Conservation (phyloP, 2,797 vertebrate genomes). For the Trichosurus vulpecula region DNA sequence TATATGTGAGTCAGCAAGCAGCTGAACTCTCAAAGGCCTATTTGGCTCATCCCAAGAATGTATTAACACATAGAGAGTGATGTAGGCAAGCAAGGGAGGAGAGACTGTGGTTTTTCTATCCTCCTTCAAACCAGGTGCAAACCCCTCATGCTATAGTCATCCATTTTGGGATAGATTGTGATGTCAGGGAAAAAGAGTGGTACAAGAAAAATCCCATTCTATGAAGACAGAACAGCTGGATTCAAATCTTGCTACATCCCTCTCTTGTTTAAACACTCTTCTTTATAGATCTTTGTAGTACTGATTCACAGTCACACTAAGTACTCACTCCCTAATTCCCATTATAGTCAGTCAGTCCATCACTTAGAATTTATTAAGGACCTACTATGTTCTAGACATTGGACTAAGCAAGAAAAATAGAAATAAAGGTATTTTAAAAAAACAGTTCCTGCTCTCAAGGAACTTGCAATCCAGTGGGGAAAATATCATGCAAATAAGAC, state of each 20-base stretch:
- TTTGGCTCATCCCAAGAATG: background rate
- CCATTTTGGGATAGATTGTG: background rate
- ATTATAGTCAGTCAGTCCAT: background rate
- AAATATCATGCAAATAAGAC: background rate
- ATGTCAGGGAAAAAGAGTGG: background rate
- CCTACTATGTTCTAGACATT: background rate
- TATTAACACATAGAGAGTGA: background rate
- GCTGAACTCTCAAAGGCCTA: background rate
- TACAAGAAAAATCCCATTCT: background rate
- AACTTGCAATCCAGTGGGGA: background rate
- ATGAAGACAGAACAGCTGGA: background rate
- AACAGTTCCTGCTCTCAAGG: background rate
- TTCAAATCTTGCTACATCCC: background rate
- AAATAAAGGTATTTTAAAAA: background rate
- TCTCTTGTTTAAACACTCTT: background rate
- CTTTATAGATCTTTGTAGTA: background rate
- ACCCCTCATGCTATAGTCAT: background rate
- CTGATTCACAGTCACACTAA: background rate
- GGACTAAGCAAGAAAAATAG: background rate
- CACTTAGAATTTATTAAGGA: background rate
- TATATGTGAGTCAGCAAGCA: background rate
- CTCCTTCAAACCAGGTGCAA: background rate
- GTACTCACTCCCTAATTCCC: background rate
- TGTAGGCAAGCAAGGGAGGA: background rate
- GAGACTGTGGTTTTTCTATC: background rate